These are phyloP conservation scores for Arvicola amphibius DNA, from an alignment of 2,797 vertebrate species.

Conservation along the genomic window DNA sequence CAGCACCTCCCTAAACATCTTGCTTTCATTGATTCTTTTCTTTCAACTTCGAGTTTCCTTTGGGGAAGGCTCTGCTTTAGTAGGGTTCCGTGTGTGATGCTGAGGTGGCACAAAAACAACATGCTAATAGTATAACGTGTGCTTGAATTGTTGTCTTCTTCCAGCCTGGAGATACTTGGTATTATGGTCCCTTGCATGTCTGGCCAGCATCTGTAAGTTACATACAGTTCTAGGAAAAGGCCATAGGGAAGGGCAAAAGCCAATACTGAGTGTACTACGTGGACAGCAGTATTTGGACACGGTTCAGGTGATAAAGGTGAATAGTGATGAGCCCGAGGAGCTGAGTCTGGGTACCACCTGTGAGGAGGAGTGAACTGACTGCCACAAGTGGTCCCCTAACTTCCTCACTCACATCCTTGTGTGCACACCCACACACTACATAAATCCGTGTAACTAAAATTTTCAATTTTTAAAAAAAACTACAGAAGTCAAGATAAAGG, in stretches of 20 bases:
- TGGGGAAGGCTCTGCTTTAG: background rate
- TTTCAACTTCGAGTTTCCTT: background rate
- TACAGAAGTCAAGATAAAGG: background rate
- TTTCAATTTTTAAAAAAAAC: background rate
- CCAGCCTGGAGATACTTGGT: background rate
- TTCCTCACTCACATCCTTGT: background rate
- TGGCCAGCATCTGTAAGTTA: too few species aligned
- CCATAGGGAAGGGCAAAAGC: rapidly evolving
- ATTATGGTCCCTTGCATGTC: background rate
- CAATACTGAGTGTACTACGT: background rate
- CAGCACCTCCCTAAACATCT: background rate
- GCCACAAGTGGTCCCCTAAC: background rate
- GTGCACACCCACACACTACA: background rate
- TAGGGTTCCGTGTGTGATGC: background rate
- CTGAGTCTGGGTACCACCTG: background rate
- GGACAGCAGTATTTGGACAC: background rate
- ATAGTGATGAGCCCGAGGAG: background rate
- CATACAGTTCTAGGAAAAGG: background rate
- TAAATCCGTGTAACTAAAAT: background rate
- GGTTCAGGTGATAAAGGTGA: background rate
- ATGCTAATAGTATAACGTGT: background rate
- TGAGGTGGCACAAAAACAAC: background rate
- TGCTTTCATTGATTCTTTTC: background rate
- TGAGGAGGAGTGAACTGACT: background rate
- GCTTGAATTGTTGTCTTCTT: background rate